Evolutionary conservation across 2,888 invertebrate species (phyloP).

Genomic region (Galerucella nymphaeae): DNA sequence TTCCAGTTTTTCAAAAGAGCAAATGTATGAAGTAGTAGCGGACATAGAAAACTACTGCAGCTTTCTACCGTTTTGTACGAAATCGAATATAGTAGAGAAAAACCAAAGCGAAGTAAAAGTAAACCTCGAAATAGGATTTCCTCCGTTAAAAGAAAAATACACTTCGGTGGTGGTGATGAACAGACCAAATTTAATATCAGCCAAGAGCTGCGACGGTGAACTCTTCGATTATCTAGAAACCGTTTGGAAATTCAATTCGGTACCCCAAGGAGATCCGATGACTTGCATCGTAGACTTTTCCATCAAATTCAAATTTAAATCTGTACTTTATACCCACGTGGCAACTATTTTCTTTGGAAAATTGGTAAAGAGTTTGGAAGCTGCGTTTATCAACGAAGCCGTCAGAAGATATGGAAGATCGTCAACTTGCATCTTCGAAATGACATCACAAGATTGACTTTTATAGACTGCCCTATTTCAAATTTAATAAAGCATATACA

Average conservation of each 20-base stretch:
- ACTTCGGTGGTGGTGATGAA: constrained; percentile 66
- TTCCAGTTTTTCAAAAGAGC: constrained; percentile 88
- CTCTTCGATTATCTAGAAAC: constrained; percentile 90
- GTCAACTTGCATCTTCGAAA: constrained; percentile 67
- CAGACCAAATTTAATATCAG: constrained; percentile 81
- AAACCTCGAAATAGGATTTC: constrained; percentile 84
- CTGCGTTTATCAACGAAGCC: constrained; percentile 89
- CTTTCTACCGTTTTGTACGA: constrained; percentile 94
- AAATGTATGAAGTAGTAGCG: constrained; percentile 91
- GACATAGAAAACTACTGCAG: constrained; percentile 86
- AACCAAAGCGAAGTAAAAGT: constrained; percentile 73
- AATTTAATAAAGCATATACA: constrained; percentile 6
- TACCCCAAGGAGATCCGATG: constrained; percentile 82
- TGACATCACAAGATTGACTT: constrained; percentile 1
- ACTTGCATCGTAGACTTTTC: constrained; percentile 89
- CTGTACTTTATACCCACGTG: constrained; percentile 85
- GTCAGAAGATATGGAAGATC: constrained; percentile 80
- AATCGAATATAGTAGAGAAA: constrained; percentile 73
- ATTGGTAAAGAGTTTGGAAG: constrained; percentile 93
- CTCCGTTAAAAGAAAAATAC: constrained; percentile 87
- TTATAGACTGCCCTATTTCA: constrained; percentile 29
- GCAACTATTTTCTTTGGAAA: constrained; percentile 95
- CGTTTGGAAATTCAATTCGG: constrained; percentile 84
- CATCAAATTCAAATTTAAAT: constrained; percentile 92
- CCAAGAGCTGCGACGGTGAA: constrained; percentile 87